Percentiles rank a stretch among this genome's conserved stretches.
phyloP scores from a whole-genome alignment of 2,797 vertebrate genomes.

The Amniataba percoides region DNA sequence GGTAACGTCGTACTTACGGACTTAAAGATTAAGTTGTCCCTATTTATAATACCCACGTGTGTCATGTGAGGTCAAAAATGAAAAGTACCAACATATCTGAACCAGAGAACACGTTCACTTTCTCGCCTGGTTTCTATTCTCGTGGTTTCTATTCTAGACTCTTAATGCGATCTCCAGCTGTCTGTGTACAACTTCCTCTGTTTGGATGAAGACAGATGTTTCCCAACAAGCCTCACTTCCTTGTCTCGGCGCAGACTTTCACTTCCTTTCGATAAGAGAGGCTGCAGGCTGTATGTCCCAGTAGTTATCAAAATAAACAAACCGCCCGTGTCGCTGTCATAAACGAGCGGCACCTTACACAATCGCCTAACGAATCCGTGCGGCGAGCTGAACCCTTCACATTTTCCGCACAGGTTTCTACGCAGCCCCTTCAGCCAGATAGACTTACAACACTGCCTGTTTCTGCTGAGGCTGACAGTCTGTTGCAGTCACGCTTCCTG shows the following conservation, averaged over 20 bases:
- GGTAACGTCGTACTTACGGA: too few relatives aligned
- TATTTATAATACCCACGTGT: neutral
- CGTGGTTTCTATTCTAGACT: constrained; percentile 23
- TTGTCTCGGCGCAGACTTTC: constrained; percentile 69
- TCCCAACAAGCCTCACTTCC: constrained; percentile 67
- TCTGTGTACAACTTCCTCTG: constrained; percentile 45
- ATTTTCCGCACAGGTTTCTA: neutral
- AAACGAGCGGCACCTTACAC: neutral
- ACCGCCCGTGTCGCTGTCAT: neutral
- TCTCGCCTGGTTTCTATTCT: constrained; percentile 26
- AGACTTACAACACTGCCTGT: neutral
- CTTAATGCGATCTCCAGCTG: constrained; percentile 36
- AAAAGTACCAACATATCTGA: neutral
- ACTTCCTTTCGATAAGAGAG: constrained; percentile 57
- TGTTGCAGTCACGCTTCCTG: constrained; percentile 52
- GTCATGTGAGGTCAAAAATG: neutral
- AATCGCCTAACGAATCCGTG: neutral
- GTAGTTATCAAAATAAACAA: neutral
- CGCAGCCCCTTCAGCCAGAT: constrained; percentile 8
- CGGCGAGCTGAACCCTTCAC: neutral
- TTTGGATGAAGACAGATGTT: constrained; percentile 53
- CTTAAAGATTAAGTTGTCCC: neutral
- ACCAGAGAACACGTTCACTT: constrained; percentile 1
- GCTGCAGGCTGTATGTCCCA: neutral
- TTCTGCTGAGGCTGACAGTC: constrained; percentile 63